phyloP scores from a whole-genome alignment of 92 coral and sea anemone species.

The Pocillopora meandrina region DNA sequence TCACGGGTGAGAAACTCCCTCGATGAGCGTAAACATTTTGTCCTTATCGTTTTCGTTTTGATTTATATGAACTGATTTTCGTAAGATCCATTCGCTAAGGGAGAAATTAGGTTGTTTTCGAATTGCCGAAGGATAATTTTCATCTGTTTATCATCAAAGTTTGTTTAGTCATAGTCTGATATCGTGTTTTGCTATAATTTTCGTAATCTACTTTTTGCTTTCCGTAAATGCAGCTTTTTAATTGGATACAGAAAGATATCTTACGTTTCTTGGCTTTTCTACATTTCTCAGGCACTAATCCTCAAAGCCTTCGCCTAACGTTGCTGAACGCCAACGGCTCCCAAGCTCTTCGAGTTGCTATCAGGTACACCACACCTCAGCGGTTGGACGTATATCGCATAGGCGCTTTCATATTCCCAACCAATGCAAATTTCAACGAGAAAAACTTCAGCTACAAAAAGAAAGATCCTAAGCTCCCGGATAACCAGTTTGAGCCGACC shows the following conservation, averaged over 20 bases:
- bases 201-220: too few relatives aligned
- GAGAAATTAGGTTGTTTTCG: too few relatives aligned
- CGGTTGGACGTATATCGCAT: constrained; percentile 83
- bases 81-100: too few relatives aligned
- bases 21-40: too few relatives aligned
- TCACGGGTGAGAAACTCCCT: constrained; percentile 55
- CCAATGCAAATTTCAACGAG: constrained; percentile 71
- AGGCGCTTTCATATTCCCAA: constrained; percentile 81
- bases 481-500: constrained; percentile 90
- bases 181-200: too few relatives aligned
- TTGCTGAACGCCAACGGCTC: constrained; percentile 66
- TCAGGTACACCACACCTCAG: constrained; percentile 82
- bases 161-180: too few relatives aligned
- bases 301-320: constrained; percentile 76
- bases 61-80: too few relatives aligned
- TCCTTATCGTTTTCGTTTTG: too few relatives aligned
- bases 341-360: constrained; percentile 75
- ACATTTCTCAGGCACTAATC: constrained; percentile 66
- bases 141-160: too few relatives aligned
- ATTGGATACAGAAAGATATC: background rate
- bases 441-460: constrained; percentile 65
- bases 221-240: background rate
- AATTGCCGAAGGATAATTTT: too few relatives aligned
- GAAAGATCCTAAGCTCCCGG: constrained; percentile 75
- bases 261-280: background rate